Evolutionary conservation across 1,140 invertebrate species (phyloP).

Genomic region (Procambarus virginalis): DNA sequence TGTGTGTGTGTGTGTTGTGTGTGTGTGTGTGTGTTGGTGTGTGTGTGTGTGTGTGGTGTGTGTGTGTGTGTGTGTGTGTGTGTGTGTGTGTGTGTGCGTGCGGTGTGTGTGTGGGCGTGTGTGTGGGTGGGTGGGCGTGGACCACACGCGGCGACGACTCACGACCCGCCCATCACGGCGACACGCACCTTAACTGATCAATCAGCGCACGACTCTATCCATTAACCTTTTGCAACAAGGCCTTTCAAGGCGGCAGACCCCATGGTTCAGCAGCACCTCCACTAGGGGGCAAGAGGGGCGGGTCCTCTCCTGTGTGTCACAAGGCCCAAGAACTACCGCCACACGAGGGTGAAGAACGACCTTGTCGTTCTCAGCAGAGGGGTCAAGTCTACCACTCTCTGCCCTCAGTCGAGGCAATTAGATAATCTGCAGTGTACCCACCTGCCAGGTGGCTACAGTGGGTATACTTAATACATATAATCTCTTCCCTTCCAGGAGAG

Average conservation of each 20-base stretch:
- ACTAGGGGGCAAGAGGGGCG: not conserved
- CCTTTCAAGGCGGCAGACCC: not conserved
- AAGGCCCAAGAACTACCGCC: not conserved
- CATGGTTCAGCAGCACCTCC: not conserved
- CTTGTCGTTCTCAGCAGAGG: not conserved
- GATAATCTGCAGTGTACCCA: not conserved
- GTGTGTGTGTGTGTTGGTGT: no score
- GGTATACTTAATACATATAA: no score
- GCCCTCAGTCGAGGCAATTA: not conserved
- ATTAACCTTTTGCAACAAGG: conserved; percentile 12
- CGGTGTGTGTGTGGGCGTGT: not conserved
- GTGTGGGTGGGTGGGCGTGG: not conserved
- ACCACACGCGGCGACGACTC: not conserved
- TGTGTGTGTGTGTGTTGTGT: no score
- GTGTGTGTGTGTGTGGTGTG: no score
- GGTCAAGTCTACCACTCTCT: not conserved
- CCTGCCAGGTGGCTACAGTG: not conserved
- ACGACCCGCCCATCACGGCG: not conserved
- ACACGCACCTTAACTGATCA: conserved; percentile 12
- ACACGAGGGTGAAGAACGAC: not conserved
- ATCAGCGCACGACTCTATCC: conserved; percentile 22
- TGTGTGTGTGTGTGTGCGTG: no score
- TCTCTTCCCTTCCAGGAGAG: no score
- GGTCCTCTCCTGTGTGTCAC: not conserved
- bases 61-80: no score